Conservation (phyloP, 2,888 invertebrate species). For the Tipula helvola region DNA sequence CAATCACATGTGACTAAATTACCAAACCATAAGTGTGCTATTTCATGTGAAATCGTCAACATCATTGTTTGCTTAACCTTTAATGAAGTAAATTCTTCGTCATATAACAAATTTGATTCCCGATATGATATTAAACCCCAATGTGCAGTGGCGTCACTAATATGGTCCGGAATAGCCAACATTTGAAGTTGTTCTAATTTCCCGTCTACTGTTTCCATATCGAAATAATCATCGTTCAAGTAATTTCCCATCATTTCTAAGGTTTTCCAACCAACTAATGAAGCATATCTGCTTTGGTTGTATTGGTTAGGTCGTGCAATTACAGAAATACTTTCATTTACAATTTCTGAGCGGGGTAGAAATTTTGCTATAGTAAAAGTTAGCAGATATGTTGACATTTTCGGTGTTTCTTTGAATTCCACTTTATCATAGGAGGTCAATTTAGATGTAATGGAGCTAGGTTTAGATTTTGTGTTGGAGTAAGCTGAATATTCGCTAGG, state of each 20-base stretch:
- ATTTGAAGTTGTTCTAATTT: conserved; percentile 73
- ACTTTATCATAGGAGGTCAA: conserved; percentile 15
- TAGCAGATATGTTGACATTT: neutral
- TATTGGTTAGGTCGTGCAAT: conserved; percentile 57
- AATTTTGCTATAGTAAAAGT: neutral
- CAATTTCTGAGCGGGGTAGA: conserved; percentile 10
- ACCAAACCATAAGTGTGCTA: conserved; percentile 58
- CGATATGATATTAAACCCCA: conserved; percentile 79
- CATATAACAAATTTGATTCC: conserved; percentile 55
- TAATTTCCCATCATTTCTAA: conserved; percentile 42
- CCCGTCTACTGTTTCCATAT: conserved; percentile 43
- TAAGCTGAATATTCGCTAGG: neutral
- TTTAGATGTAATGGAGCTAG: neutral
- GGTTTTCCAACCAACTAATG: conserved; percentile 43
- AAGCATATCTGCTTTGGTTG: conserved; percentile 52
- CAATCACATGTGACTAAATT: conserved; percentile 41
- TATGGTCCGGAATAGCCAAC: conserved; percentile 72
- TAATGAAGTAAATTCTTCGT: conserved; percentile 44
- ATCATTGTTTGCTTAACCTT: conserved; percentile 48
- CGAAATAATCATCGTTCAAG: conserved; percentile 40
- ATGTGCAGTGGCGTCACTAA: conserved; percentile 82
- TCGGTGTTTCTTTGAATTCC: conserved; percentile 19
- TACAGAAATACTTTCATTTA: conserved; percentile 41
- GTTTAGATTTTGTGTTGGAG: neutral
- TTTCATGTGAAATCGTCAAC: conserved; percentile 37